Percentiles rank a stretch among this genome's conserved stretches.
Conservation (phyloP, 2,797 vertebrate genomes). For the Gila robusta region DNA sequence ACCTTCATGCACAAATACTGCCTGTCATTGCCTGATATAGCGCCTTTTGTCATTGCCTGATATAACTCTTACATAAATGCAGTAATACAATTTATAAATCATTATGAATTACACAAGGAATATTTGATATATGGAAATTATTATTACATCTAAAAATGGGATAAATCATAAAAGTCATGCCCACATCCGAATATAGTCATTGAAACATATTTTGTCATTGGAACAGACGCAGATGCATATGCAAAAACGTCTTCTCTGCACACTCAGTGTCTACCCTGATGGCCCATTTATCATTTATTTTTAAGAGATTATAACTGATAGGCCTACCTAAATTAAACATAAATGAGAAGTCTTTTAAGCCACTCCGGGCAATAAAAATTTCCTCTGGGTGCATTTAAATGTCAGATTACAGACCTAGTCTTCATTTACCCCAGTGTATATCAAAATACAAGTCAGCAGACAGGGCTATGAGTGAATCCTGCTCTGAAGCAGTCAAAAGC, state of each 20-base stretch:
- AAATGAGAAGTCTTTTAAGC: not conserved
- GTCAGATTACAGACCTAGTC: not conserved
- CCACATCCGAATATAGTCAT: not conserved
- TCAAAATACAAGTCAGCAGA: slow-evolving; percentile 20
- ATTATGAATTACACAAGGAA: not conserved
- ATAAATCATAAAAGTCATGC: not conserved
- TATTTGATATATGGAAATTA: not conserved
- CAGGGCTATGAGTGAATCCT: not conserved
- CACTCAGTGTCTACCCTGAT: not conserved
- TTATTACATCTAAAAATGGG: not conserved
- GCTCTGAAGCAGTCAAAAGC: slow-evolving; percentile 26
- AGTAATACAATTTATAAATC: not conserved
- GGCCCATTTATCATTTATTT: not conserved
- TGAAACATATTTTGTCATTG: not conserved
- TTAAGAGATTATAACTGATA: not conserved
- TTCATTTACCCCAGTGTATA: not conserved
- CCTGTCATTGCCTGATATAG: no score
- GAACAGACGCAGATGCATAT: not conserved
- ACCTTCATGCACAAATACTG: no score
- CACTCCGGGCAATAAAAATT: not conserved
- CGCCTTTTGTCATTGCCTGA: no score
- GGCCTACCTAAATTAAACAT: slow-evolving; percentile 1
- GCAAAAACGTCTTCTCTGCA: not conserved
- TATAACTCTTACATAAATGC: not conserved
- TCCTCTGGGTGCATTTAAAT: not conserved